phyloP scores from a whole-genome alignment of 2,888 invertebrate species.

The Thera britannica region DNA sequence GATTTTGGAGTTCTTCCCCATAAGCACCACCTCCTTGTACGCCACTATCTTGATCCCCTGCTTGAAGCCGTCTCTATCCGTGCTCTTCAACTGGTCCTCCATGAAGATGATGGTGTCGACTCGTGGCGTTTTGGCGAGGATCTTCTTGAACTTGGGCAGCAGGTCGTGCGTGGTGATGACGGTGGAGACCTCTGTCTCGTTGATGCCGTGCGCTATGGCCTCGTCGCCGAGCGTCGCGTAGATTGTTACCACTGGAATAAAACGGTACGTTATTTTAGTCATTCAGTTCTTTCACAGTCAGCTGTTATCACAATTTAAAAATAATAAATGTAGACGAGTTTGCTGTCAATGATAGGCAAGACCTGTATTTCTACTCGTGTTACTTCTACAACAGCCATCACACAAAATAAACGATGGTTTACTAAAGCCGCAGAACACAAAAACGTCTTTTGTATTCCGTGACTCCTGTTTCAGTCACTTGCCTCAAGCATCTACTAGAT shows the following conservation, averaged over 20 bases:
- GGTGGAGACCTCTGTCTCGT: slow-evolving; percentile 97
- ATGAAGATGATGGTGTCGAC: slow-evolving; percentile 93
- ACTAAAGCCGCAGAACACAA: no score
- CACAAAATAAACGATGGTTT: no score
- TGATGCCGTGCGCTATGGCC: slow-evolving; percentile 97
- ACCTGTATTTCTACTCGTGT: no score
- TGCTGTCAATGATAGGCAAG: no score
- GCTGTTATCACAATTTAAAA: no score
- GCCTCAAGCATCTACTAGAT: no score
- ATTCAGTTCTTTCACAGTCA: no score
- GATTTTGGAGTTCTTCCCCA: slow-evolving; percentile 66
- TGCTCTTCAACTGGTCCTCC: slow-evolving; percentile 93
- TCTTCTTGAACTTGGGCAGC: slow-evolving; percentile 94
- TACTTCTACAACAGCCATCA: no score
- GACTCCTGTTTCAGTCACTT: no score
- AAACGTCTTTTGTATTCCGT: no score
- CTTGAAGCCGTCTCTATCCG: slow-evolving; percentile 89
- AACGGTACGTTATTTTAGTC: no score
- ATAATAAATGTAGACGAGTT: no score
- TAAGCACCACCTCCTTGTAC: slow-evolving; percentile 86
- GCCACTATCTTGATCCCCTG: slow-evolving; percentile 89
- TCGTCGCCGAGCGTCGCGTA: slow-evolving; percentile 99
- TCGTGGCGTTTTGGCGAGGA: slow-evolving; percentile 88
- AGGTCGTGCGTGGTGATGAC: slow-evolving; percentile 97
- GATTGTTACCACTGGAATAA: slow-evolving; percentile 93